phyloP scores from a whole-genome alignment of 2,888 invertebrate species.

The Tachina lurida region DNA sequence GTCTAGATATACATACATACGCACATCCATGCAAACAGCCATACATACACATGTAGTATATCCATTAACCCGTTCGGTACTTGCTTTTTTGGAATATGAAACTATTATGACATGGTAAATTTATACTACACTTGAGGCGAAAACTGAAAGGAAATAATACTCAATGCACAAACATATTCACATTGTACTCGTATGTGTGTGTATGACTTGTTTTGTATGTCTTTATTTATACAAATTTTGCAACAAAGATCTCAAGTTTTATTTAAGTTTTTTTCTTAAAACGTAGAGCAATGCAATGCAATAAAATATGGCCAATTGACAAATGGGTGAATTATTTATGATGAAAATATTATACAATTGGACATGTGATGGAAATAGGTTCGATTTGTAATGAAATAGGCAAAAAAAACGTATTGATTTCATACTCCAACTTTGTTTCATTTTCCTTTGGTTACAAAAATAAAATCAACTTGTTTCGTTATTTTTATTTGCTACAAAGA shows the following conservation, averaged over 20 bases:
- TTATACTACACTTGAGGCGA: constrained; percentile 35
- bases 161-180: neutral
- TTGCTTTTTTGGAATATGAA: constrained; percentile 10
- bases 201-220: constrained; percentile 5
- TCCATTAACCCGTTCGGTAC: constrained; percentile 6
- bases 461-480: no score
- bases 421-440: no score
- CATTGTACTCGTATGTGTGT: neutral
- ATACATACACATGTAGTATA: neutral
- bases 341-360: neutral
- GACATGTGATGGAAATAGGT: neutral
- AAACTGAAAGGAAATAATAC: constrained; percentile 69
- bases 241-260: constrained; percentile 11
- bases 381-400: neutral
- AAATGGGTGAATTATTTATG: constrained; percentile 29
- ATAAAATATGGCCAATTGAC: constrained; percentile 33
- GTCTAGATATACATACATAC: constrained; percentile 28
- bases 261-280: neutral
- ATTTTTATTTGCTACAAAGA: no score
- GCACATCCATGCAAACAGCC: neutral
- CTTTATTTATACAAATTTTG: neutral
- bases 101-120: constrained; percentile 48
- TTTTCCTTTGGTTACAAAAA: no score
- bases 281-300: neutral
- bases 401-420: no score